These are phyloP conservation scores for Branchinecta lynchi DNA, from an alignment of 1,140 invertebrate genomes.

Conservation along the genomic window DNA sequence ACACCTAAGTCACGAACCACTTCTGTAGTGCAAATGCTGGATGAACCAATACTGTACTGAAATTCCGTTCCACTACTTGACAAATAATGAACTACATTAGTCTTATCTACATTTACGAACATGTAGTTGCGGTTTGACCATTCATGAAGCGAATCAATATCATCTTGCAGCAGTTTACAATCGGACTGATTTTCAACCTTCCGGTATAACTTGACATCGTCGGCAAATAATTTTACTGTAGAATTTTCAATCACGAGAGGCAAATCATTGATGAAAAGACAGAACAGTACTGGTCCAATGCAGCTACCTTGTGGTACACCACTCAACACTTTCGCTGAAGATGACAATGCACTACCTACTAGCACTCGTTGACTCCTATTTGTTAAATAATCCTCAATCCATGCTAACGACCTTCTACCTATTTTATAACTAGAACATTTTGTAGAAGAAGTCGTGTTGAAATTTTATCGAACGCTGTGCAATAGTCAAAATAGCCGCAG, in stretches of 20 bases:
- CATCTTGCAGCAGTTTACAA: background rate
- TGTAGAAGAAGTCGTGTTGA: background rate
- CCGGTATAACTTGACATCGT: background rate
- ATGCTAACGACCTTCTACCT: background rate
- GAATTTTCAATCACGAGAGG: background rate
- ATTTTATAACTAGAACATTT: background rate
- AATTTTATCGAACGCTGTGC: background rate
- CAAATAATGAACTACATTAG: too few relatives aligned
- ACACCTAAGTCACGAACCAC: too few relatives aligned
- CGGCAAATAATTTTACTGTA: background rate
- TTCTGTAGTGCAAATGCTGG: too few relatives aligned
- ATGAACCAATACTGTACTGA: too few relatives aligned
- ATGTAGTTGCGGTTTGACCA: too few relatives aligned
- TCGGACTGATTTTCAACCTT: background rate
- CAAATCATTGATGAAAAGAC: conserved; percentile 3
- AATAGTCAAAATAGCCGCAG: background rate
- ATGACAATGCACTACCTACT: background rate
- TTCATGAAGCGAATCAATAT: background rate
- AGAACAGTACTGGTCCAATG: background rate
- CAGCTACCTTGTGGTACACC: background rate
- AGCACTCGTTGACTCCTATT: background rate
- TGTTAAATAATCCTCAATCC: background rate
- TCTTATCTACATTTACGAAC: too few relatives aligned
- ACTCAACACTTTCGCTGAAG: background rate
- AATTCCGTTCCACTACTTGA: too few relatives aligned